These are phyloP conservation scores for Mylabris phalerata DNA, from an alignment of 1,140 invertebrate genomes.

Conservation along the genomic window DNA sequence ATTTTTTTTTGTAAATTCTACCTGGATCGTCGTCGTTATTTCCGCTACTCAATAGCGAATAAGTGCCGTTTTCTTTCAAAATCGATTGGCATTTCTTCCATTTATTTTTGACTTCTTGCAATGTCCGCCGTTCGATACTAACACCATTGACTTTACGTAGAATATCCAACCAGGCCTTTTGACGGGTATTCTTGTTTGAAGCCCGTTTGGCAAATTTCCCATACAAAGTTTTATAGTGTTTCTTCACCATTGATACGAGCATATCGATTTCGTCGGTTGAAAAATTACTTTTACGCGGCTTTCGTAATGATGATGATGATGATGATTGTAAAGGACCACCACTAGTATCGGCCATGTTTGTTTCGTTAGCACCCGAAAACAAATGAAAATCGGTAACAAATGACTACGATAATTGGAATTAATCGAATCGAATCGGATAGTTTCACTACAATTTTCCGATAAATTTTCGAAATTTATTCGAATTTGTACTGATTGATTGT, in stretches of 20 bases:
- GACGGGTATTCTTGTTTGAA: conserved; percentile 21
- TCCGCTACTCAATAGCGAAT: not conserved
- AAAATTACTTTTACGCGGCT: conserved; percentile 30
- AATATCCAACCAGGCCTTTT: conserved; percentile 25
- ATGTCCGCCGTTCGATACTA: conserved; percentile 27
- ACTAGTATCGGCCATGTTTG: too few species aligned
- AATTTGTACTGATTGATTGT: too few species aligned
- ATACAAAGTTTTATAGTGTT: conserved; percentile 25
- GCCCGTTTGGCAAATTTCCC: conserved; percentile 22
- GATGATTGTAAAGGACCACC: too few species aligned
- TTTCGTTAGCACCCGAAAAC: conserved; percentile 4
- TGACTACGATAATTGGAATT: too few species aligned
- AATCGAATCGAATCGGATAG: too few species aligned
- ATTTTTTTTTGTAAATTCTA: conserved; percentile 1
- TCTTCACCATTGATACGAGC: conserved; percentile 20
- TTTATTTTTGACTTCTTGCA: conserved; percentile 32
- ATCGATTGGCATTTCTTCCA: conserved; percentile 31
- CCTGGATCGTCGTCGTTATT: not conserved
- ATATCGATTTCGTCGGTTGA: conserved; percentile 26
- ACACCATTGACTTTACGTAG: conserved; percentile 27
- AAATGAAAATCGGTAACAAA: not conserved
- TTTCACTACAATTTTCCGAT: too few species aligned
- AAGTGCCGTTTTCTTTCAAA: not conserved
- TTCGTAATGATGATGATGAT: conserved; percentile 1
- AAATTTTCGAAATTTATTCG: too few species aligned